phyloP scores from a whole-genome alignment of 2,797 vertebrate genomes.

The Capromys pilorides region DNA sequence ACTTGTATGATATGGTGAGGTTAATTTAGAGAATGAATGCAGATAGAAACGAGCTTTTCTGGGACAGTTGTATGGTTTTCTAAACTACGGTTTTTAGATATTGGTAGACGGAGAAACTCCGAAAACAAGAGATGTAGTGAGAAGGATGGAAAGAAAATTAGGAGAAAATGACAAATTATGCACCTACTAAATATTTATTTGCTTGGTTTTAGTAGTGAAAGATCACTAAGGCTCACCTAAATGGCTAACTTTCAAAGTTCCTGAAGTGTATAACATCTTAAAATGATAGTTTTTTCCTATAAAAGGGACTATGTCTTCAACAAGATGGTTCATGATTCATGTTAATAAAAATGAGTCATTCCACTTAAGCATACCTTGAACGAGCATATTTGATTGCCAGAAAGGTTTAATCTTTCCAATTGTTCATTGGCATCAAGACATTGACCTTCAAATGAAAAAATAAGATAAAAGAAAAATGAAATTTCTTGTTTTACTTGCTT shows the following conservation, averaged over 20 bases:
- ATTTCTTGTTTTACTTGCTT: conserved; percentile 38
- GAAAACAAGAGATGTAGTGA: not conserved
- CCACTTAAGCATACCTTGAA: conserved; percentile 89
- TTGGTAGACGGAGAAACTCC: not conserved
- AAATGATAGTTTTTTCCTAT: conserved; percentile 11
- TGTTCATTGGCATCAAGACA: conserved; percentile 89
- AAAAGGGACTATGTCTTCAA: not conserved
- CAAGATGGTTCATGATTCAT: not conserved
- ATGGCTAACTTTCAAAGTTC: conserved; percentile 1
- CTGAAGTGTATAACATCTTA: not conserved
- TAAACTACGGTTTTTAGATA: not conserved
- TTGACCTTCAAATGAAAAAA: conserved; percentile 79
- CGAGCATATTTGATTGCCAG: conserved; percentile 92
- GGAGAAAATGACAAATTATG: conserved; percentile 24
- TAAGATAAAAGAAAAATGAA: conserved; percentile 55
- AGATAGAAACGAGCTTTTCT: conserved; percentile 6
- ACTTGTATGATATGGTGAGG: not conserved
- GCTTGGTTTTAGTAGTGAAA: conserved; percentile 40
- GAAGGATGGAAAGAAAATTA: not conserved
- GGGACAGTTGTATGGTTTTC: no score
- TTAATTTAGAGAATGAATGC: conserved; percentile 17
- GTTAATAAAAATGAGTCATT: conserved; percentile 61
- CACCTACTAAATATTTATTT: conserved; percentile 26
- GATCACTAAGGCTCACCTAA: conserved; percentile 1
- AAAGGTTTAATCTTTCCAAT: conserved; percentile 92